Conservation (phyloP, 2,113 vertebrate species). For the Vidua macroura region DNA sequence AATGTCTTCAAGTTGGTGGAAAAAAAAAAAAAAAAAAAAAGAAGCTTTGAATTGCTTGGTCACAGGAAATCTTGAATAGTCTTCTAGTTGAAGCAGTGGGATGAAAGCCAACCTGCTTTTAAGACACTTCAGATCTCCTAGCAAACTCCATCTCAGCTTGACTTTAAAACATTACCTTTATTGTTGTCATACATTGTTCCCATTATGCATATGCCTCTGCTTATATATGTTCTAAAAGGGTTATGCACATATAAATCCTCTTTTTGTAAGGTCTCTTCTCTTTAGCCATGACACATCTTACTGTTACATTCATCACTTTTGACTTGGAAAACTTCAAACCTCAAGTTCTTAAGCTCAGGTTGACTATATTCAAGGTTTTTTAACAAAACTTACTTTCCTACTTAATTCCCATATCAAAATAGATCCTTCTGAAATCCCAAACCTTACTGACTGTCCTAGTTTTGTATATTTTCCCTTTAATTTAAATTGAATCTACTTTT, state of each 20-base stretch:
- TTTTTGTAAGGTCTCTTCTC: neutral
- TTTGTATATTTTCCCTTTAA: neutral
- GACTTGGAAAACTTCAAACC: neutral
- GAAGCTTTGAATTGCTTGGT: neutral
- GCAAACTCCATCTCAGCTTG: neutral
- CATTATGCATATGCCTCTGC: neutral
- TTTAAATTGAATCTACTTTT: conserved; percentile 16
- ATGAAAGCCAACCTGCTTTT: neutral
- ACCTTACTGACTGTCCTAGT: neutral
- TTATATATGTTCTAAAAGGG: neutral
- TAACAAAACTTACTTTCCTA: neutral
- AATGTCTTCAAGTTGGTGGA: neutral
- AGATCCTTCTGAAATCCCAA: conserved; percentile 11
- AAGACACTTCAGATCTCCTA: neutral
- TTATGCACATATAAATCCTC: neutral
- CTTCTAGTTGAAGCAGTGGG: neutral
- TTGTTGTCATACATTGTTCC: neutral
- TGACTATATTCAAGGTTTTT: neutral
- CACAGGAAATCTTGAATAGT: neutral
- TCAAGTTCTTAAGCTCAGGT: neutral
- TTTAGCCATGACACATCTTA: neutral
- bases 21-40: neutral
- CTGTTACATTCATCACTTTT: neutral
- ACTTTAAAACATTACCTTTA: neutral
- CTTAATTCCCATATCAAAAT: neutral